Conservation (phyloP, 2,888 invertebrate species). For the Ophioninae sp. region DNA sequence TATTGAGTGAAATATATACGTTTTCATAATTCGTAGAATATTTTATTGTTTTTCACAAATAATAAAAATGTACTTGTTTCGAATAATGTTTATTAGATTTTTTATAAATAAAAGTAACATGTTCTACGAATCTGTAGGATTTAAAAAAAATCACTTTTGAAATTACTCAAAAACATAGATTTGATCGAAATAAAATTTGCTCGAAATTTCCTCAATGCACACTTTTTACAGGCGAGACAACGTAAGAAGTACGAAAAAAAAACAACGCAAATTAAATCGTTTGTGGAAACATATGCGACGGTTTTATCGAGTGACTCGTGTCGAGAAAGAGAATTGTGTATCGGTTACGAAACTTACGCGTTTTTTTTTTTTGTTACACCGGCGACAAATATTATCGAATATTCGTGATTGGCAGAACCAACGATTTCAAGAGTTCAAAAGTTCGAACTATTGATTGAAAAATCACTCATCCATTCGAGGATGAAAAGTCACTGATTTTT, state of each 20-base stretch:
- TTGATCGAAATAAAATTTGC: neutral
- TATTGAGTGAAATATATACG: too few species aligned
- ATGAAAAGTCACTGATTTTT: neutral
- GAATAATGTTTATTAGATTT: too few species aligned
- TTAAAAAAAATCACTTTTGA: neutral
- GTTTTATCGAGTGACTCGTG: slow-evolving; percentile 49
- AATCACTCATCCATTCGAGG: neutral
- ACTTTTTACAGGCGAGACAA: slow-evolving; percentile 31
- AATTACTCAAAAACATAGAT: too few species aligned
- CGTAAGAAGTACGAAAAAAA: slow-evolving; percentile 31
- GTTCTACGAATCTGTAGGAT: too few species aligned
- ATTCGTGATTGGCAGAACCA: slow-evolving; percentile 28
- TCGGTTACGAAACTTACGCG: slow-evolving; percentile 2
- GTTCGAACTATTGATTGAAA: neutral
- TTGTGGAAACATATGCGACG: slow-evolving; percentile 62
- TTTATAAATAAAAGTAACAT: too few species aligned
- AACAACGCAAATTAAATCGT: slow-evolving; percentile 66
- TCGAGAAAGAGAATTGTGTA: slow-evolving; percentile 38
- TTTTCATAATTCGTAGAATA: too few species aligned
- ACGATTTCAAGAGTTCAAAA: neutral
- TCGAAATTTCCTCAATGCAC: slow-evolving; percentile 21
- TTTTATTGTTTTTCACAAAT: too few species aligned
- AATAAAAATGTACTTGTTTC: too few species aligned
- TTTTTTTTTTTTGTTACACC: neutral
- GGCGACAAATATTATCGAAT: neutral